Conservation (phyloP, 2,113 vertebrate genomes). For the Phrynosoma blainvillii region DNA sequence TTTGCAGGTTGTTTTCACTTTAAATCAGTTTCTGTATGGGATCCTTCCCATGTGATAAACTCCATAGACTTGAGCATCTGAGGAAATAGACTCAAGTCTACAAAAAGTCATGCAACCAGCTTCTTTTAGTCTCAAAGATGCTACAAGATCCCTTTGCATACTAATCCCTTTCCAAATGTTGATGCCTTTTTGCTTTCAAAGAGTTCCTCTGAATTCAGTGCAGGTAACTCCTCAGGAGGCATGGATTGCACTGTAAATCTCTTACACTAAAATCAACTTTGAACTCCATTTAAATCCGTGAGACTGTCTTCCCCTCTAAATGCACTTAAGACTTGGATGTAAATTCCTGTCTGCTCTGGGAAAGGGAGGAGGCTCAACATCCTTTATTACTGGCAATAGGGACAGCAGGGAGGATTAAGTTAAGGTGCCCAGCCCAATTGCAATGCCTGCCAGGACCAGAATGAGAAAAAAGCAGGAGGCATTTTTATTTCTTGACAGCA, state of each 20-base stretch:
- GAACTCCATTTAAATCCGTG: neutral
- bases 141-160: neutral
- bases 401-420: neutral
- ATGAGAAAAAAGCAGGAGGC: neutral
- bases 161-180: neutral
- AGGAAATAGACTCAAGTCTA: no score
- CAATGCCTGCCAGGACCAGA: neutral
- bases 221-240: neutral
- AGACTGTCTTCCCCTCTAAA: no score
- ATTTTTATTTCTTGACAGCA: conserved; percentile 9
- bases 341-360: neutral
- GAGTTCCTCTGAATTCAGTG: neutral
- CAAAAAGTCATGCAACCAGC: no score
- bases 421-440: neutral
- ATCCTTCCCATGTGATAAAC: no score
- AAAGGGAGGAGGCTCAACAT: neutral
- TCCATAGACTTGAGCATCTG: no score
- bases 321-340: neutral
- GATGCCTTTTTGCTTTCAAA: neutral
- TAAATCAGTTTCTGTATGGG: no score
- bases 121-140: no score
- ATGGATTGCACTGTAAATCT: neutral
- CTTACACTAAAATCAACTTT: neutral
- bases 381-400: neutral
- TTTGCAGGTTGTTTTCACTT: no score